Evolutionary conservation across 2,113 vertebrate species (phyloP), one percentile per base, ranked within the genome.

Genomic region (Corythornis madagascariensis): DNA sequence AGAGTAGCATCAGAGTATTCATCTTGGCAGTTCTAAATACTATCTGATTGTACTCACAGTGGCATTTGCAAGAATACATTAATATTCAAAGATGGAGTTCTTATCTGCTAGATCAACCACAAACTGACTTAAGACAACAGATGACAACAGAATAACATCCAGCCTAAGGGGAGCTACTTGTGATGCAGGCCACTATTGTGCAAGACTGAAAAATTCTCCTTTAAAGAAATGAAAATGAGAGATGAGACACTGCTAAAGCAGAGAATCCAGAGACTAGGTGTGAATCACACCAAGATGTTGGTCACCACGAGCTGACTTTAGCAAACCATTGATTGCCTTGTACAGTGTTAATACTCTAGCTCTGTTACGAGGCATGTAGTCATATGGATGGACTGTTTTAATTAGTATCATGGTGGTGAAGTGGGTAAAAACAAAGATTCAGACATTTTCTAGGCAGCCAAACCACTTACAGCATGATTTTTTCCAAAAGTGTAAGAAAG

Each of bases 21-120:
- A 55, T 6, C 7, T 80, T 72, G 83, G 52, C 10, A 16, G 63
- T 56, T 52, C 35, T 87, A 16, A 87, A 52, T 18, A n/a, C 21
- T 0, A 0, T 42, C 40, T 38, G 10, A n/a, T 47, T 81, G 50
- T 42, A 56, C 21, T 91, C 21, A 56, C 38, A 71, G 1, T 33
- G 18, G 8, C 35, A n/a, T 83, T 90, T 60, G 3, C 25, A 79
- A 79, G 42, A 69, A n/a, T 15, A 67, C 31, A 6, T 57, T 69
- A 66, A 73, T 53, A 33, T 64, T 83, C 38, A 81, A 76, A 83
- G 40, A 43, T 24, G 5, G 38, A 90, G 16, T 71, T 88, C 65
- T 63, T 83, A 21, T 40, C 56, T 74, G 31, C 18, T 33, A 38
- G 52, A 66, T 80, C 50, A 53, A 69, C 47, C 6, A 59, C 17